Conservation (phyloP, 1,140 invertebrate genomes). For the Tetraneura akinire region DNA sequence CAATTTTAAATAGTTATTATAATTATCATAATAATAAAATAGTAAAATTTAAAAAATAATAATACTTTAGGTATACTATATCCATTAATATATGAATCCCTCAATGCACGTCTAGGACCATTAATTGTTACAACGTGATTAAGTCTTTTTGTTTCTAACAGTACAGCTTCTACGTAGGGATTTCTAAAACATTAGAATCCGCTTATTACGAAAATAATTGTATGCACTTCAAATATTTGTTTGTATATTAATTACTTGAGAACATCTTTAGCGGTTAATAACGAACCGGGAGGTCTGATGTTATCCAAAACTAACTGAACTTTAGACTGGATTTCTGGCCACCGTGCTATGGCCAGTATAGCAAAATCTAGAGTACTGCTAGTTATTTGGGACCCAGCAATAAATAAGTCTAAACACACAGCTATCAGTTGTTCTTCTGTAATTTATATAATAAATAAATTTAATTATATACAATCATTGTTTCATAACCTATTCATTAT, state of each 20-base stretch:
- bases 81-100: slow-evolving; percentile 64
- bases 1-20: too few relatives aligned
- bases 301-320: slow-evolving; percentile 68
- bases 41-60: neutral
- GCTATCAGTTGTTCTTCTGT: slow-evolving; percentile 71
- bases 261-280: slow-evolving; percentile 52
- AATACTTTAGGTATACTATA: slow-evolving; percentile 69
- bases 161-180: slow-evolving; percentile 66
- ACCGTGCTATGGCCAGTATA: slow-evolving; percentile 68
- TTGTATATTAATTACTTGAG: slow-evolving; percentile 58
- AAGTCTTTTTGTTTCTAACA: slow-evolving; percentile 68
- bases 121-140: slow-evolving; percentile 67
- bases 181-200: neutral
- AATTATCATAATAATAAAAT: too few relatives aligned
- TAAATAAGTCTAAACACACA: slow-evolving; percentile 72
- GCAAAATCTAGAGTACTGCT: slow-evolving; percentile 72
- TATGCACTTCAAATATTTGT: slow-evolving; percentile 55
- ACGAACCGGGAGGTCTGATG: slow-evolving; percentile 59
- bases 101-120: slow-evolving; percentile 68
- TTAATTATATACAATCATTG: too few relatives aligned
- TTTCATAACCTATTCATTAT: too few relatives aligned
- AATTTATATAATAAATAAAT: slow-evolving; percentile 50
- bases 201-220: neutral
- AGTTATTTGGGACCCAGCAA: slow-evolving; percentile 74
- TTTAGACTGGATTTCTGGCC: slow-evolving; percentile 69